phyloP scores from a whole-genome alignment of 2,113 vertebrate species.

The Cyanoderma ruficeps region DNA sequence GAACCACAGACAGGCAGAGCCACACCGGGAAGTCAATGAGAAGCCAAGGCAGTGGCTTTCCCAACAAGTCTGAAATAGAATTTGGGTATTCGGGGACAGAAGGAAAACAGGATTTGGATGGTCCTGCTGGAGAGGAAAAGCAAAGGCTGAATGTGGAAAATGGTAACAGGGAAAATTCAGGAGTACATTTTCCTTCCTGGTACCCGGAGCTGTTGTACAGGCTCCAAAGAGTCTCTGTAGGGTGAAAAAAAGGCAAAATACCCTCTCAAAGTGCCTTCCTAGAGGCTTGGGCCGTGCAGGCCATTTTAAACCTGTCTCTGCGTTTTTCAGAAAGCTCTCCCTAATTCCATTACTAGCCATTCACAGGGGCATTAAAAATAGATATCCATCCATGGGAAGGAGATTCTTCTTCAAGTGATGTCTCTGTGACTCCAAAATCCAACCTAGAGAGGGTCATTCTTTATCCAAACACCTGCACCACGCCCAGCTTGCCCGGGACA shows the following conservation, averaged over 20 bases:
- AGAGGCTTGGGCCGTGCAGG: background rate
- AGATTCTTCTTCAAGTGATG: background rate
- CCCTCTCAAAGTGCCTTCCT: background rate
- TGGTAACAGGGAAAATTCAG: background rate
- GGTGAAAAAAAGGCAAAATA: background rate
- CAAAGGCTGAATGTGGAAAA: background rate
- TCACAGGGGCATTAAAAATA: background rate
- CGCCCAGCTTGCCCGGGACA: background rate
- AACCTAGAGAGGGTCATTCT: background rate
- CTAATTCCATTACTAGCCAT: background rate
- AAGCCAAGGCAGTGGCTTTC: background rate
- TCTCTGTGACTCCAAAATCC: background rate
- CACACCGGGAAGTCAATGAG: fast-evolving
- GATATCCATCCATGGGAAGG: background rate
- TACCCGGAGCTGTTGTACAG: background rate
- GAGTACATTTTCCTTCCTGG: background rate
- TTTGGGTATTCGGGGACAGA: background rate
- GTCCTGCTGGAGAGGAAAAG: background rate
- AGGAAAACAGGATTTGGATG: background rate
- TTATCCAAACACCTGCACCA: background rate
- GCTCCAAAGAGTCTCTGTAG: background rate
- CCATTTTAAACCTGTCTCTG: background rate
- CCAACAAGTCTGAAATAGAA: background rate
- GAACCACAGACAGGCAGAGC: background rate
- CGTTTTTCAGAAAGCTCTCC: background rate